Conservation (phyloP, 2,113 vertebrate species). For the Puffinus mauretanicus region DNA sequence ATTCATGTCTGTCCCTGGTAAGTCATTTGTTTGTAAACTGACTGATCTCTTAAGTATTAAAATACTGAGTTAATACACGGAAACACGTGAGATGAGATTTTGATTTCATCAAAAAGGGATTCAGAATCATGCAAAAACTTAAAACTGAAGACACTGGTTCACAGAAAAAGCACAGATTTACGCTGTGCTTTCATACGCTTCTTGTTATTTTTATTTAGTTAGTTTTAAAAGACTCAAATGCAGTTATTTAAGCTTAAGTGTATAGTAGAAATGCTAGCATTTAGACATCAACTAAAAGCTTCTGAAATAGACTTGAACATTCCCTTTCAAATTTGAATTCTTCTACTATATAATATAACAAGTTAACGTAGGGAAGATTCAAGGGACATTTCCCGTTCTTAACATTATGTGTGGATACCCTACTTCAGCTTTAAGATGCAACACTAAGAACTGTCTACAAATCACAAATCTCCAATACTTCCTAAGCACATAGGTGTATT, state of each 20-base stretch:
- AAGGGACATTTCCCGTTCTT: not conserved
- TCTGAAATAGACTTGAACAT: not conserved
- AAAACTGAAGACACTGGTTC: not conserved
- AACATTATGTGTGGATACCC: rapidly evolving
- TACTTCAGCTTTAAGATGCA: not conserved
- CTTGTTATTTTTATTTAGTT: not conserved
- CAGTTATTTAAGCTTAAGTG: not conserved
- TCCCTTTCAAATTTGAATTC: not conserved
- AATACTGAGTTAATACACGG: not conserved
- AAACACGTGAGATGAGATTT: not conserved
- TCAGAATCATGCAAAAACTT: not conserved
- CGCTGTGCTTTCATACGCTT: not conserved
- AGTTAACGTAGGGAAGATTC: rapidly evolving
- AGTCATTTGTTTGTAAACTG: not conserved
- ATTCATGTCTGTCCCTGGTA: not conserved
- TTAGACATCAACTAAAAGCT: not conserved
- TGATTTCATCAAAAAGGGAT: not conserved
- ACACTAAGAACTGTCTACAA: not conserved
- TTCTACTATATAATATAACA: rapidly evolving
- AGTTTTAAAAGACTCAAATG: not conserved
- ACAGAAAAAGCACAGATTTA: not conserved
- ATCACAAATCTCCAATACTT: rapidly evolving
- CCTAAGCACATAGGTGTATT: rapidly evolving
- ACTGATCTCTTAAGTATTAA: no score
- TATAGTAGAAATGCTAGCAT: not conserved